A percentile compares a stretch with the other conserved stretches of the same genome.
Conservation (phyloP, 2,797 vertebrate genomes). For the Lepidocolaptes lacrymiger region DNA sequence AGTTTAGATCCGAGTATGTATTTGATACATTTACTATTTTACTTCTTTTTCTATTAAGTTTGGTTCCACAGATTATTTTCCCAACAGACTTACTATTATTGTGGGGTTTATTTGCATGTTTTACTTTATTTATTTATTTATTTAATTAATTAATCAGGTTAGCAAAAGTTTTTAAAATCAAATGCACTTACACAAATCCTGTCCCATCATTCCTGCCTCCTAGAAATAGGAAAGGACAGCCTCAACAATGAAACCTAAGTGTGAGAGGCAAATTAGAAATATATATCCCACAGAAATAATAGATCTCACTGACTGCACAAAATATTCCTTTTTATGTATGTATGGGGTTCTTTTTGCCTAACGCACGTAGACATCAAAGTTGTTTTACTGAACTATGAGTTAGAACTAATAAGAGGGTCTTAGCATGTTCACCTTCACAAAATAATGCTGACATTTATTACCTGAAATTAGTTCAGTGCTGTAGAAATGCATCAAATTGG, state of each 20-base stretch:
- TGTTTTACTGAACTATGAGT: background rate
- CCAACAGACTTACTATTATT: background rate
- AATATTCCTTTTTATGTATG: background rate
- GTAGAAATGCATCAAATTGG: background rate
- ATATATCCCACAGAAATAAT: background rate
- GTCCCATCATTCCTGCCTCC: background rate
- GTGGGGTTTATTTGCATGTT: background rate
- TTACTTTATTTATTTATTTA: background rate
- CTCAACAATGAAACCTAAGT: background rate
- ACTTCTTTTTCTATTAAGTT: background rate
- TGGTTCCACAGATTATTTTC: background rate
- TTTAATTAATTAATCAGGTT: background rate
- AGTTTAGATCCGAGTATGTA: background rate
- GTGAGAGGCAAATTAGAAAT: background rate
- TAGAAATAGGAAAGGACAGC: background rate
- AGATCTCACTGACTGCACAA: background rate
- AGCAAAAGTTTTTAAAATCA: background rate
- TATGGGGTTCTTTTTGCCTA: background rate
- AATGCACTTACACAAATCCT: background rate
- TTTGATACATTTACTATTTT: background rate
- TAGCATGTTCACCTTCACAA: background rate
- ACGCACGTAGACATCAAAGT: background rate
- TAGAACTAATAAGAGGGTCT: background rate
- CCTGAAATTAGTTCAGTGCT: background rate
- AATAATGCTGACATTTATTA: background rate